Evolutionary conservation across 2,888 invertebrate species (phyloP), one percentile per base, ranked within the genome.

Genomic region (Pyrocoelia pectoralis): DNA sequence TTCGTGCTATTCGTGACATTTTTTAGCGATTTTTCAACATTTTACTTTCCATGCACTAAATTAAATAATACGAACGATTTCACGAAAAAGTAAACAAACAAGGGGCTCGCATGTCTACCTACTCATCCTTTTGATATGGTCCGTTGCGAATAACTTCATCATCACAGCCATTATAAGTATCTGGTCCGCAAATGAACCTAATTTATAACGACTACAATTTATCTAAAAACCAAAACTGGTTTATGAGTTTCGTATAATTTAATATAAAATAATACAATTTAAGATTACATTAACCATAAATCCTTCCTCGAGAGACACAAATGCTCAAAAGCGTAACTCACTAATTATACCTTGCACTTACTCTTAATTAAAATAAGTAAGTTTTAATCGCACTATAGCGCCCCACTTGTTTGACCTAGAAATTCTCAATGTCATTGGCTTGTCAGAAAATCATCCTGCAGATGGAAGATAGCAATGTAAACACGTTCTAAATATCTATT

Each of bases 381-480:
- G 56, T 68, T 63, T 66, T 69, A 72, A 73, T 72, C 72, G 72
- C 68, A 65, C 64, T 67, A 70, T 67, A 67, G 70, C 72, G 76
- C 73, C 75, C 75, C 75, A 76, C 74, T 76, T 76, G 68, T 38
- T 51, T 72, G 74, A 72, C 77, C 75, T 70, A 77, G 71, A 74
- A 68, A 65, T 61, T 56, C 57, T 65, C 75, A 76, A 76, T 77
- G 77, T 77, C 77, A 77, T 76, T 77, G 77, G 76, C 77, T 76
- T 73, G 71, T 72, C 74, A 69, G 70, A 57, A 68, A 62, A 68
- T 71, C 71, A 70, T 61, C 53, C 65, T 53, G 52, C 19, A 50
- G 61, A 48, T 58, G 59, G 62, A 65, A 65, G 65, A 59, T 56
- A 49, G 40, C 15, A 24, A 24, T 5, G n/a, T n/a, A 5, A 24